phyloP scores from a whole-genome alignment of 2,888 invertebrate species.

The Drosophila suboccidentalis region DNA sequence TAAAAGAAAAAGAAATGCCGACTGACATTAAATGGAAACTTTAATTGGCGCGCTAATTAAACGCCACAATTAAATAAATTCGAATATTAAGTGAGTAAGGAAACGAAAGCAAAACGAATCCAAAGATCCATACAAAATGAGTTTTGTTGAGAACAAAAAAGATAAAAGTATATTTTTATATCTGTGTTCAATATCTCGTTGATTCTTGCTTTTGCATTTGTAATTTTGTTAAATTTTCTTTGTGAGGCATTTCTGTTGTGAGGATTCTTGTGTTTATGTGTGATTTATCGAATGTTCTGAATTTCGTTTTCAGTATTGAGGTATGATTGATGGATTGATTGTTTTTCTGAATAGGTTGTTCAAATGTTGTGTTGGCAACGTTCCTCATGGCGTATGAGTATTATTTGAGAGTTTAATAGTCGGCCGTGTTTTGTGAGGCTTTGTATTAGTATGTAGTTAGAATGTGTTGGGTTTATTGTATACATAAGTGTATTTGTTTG shows the following conservation, averaged over 20 bases:
- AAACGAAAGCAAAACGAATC: conserved; percentile 41
- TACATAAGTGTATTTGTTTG: conserved; percentile 37
- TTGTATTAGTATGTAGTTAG: conserved; percentile 46
- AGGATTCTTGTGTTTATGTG: conserved; percentile 51
- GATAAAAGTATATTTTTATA: conserved; percentile 44
- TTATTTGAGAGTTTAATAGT: conserved; percentile 34
- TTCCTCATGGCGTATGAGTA: conserved; percentile 51
- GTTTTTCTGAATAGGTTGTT: conserved; percentile 27
- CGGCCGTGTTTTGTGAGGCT: conserved; percentile 66
- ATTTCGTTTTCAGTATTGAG: conserved; percentile 44
- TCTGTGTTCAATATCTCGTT: conserved; percentile 56
- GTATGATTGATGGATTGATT: conserved; percentile 52
- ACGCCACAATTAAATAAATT: conserved; percentile 24
- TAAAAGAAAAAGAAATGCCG: conserved; percentile 39
- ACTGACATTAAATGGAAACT: conserved; percentile 27
- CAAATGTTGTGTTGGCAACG: conserved; percentile 49
- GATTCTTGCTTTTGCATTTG: conserved; percentile 61
- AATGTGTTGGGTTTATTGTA: conserved; percentile 44
- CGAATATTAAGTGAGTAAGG: conserved; percentile 37
- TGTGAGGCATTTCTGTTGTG: conserved; percentile 45
- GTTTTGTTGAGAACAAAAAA: conserved; percentile 57
- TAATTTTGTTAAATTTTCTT: conserved; percentile 57
- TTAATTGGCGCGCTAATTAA: conserved; percentile 33
- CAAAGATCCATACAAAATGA: conserved; percentile 60
- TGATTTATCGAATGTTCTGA: conserved; percentile 71